Evolutionary conservation across 2,888 invertebrate genomes (phyloP), one percentile per base, ranked within the genome.

Genomic region (Epinotia bilunana): DNA sequence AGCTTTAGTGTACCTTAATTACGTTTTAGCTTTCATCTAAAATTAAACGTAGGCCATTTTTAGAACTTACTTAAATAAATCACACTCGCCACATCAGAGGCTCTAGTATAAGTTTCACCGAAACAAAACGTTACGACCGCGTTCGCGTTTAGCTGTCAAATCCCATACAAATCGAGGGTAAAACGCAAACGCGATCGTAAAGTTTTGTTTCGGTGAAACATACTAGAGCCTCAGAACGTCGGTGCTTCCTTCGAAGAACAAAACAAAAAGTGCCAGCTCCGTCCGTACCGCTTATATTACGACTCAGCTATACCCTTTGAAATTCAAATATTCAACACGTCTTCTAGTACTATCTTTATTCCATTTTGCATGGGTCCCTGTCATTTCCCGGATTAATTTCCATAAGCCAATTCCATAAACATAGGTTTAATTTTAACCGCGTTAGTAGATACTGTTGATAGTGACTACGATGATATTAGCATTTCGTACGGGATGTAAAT

Each of bases 301-400:
- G 53, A 46, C 69, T 23, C 9, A 20, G 72, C 28, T 11, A 78
- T 70, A 20, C 57, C 55, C 77, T 78, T 83, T 87, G 84, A 85
- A 85, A 84, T 86, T 86, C 83, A 87, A 86, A 86, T 86, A 76
- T 67, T 33, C 73, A 61, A 67, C 73, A 81, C 82, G 81, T 85
- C 82, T 80, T 81, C 80, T 81, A 82, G 83, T 60, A 81, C 83
- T 85, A 85, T 85, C 83, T 81, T 79, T 79, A 81, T 83, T 85
- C 83, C 77, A 82, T 84, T 86, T 83, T 78, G 75, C 77, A 77
- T 62, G 68, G 70, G 74, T 46, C 18, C 55, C 72, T 77, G 57
- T 73, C 43, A 68, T 64, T 39, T 61, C 63, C 9, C 12, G 53
- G 46, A 75, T 71, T 77, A 73, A 78, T 77, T 72, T 76, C 61